Conservation (phyloP, 2,797 vertebrate genomes). For the Linurgus olivaceus region DNA sequence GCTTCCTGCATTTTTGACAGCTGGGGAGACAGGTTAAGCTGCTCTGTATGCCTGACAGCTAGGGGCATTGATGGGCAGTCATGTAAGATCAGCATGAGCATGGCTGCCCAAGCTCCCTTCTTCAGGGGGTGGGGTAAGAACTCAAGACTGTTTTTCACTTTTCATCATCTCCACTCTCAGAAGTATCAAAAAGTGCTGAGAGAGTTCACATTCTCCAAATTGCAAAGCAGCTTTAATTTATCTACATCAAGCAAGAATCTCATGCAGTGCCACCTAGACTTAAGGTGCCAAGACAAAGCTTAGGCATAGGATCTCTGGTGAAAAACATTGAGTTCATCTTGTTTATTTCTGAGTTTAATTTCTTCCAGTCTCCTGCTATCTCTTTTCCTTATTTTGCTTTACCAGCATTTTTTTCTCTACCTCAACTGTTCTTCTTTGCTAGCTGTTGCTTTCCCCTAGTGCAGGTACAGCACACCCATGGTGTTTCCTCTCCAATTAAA, state of each 20-base stretch:
- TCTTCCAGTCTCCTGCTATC: not conserved
- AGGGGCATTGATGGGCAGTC: not conserved
- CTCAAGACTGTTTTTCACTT: not conserved
- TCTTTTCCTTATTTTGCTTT: not conserved
- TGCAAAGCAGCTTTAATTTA: not conserved
- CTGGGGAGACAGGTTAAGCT: not conserved
- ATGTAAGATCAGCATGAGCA: not conserved
- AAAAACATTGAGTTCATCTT: not conserved
- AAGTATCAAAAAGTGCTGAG: not conserved
- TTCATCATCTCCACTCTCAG: not conserved
- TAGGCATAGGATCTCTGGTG: not conserved
- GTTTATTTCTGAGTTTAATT: not conserved
- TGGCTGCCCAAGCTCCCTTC: not conserved
- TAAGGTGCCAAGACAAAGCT: not conserved
- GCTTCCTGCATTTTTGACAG: not conserved
- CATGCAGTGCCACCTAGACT: rapidly evolving
- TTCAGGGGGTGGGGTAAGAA: not conserved
- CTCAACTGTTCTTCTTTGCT: not conserved
- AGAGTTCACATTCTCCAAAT: not conserved
- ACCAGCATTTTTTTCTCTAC: not conserved
- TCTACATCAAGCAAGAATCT: not conserved
- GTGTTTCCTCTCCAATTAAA: not conserved
- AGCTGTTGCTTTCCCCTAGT: not conserved
- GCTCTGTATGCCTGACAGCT: not conserved
- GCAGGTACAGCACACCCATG: not conserved